Evolutionary conservation across 1,140 invertebrate species (phyloP).

Genomic region (Eumaeus atala): DNA sequence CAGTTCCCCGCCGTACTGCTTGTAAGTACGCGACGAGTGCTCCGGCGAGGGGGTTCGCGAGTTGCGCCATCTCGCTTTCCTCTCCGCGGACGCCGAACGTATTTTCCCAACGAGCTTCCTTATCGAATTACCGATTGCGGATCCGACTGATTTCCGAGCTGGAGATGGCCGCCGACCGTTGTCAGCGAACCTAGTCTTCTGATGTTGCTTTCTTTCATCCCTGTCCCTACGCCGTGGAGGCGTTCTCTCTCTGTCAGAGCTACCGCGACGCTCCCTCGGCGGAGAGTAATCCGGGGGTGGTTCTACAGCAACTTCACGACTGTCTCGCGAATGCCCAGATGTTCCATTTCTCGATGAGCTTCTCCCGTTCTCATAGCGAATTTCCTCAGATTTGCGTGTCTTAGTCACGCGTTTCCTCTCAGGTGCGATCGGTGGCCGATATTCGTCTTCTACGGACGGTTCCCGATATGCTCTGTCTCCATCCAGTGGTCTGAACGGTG

Average conservation of each 20-base stretch:
- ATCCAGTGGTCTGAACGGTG: constrained; percentile 65
- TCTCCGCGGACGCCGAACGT: constrained; percentile 82
- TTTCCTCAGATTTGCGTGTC: constrained; percentile 67
- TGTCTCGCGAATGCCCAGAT: constrained; percentile 65
- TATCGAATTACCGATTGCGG: constrained; percentile 81
- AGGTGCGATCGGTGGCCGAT: constrained; percentile 73
- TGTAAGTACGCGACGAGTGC: constrained; percentile 67
- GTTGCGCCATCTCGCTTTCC: constrained; percentile 77
- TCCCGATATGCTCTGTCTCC: constrained; percentile 57
- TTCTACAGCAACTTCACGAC: constrained; percentile 70
- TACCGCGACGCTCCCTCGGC: constrained; percentile 72
- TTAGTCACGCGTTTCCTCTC: constrained; percentile 75
- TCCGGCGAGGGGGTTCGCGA: constrained; percentile 75
- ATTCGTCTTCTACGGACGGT: constrained; percentile 62
- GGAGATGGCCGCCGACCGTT: constrained; percentile 62
- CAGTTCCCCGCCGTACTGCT: constrained; percentile 70
- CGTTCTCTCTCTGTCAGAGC: constrained; percentile 66
- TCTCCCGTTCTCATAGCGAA: constrained; percentile 71
- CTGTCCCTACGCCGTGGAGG: constrained; percentile 69
- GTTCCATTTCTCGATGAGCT: constrained; percentile 71
- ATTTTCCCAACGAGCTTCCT: constrained; percentile 86
- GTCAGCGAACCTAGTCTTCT: constrained; percentile 80
- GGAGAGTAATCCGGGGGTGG: constrained; percentile 83
- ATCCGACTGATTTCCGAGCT: constrained; percentile 73
- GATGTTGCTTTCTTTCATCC: constrained; percentile 76